Evolutionary conservation across 1,140 invertebrate genomes (phyloP), one percentile per base, ranked within the genome.

Genomic region (Acromyrmex echinatior): DNA sequence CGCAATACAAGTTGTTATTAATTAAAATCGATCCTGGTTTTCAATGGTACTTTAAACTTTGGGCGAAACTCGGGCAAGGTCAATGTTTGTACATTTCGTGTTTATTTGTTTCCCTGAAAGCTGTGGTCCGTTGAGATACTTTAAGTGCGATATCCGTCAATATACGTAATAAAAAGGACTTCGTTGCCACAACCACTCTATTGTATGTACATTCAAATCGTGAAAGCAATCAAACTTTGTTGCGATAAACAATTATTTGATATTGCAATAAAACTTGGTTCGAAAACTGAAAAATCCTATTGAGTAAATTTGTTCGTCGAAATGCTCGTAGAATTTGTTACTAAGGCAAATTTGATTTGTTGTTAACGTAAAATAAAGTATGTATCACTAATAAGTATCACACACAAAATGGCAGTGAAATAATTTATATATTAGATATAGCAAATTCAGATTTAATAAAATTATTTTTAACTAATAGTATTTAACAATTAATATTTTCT

Each of bases 81-180:
- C 10, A 18, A 21, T n/a, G 35, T 49, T 18, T 35, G 18, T 16
- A 4, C 18, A 10, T 35, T 49, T 25, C 4, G 10, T 25, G n/a
- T 70, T 53, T 51, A 76, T 62, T 56, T 35, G 49, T 70, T 68
- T 53, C 28, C 49, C 14, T 16, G n/a, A 35, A 82, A 76, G 45
- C 60, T 35, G 10, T 31, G 39, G 21, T 39, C 16, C 12, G 5
- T 77, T 16, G 6, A 63, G 62, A 73, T 60, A 86, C 16, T 25
- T 56, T 31, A 88, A 56, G 10, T 25, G 45, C 25, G 2, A 86
- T 53, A 18, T 25, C 21, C n/a, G 9, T 76, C 56, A 51, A 68
- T 68, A 6, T 12, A 14, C n/a, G 4, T 39, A 35, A 68, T 18
- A 68, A 45, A 68, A 68, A 68, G 35, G 18, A 66, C 9, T 66